phyloP scores from a whole-genome alignment of 2,113 vertebrate genomes.

The Vulpes lagopus region DNA sequence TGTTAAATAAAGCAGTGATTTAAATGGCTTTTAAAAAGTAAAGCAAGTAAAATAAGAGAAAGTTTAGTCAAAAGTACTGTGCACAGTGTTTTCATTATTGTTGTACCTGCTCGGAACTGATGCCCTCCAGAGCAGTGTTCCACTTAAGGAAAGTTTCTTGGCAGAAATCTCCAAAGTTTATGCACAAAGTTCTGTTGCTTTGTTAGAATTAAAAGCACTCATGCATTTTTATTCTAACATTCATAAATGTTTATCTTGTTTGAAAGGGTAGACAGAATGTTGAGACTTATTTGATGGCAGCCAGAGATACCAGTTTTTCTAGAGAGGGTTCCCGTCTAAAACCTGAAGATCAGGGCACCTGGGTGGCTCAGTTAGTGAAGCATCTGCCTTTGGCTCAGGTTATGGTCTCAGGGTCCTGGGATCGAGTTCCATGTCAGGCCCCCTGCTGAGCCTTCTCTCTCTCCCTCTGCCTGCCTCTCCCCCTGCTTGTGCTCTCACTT shows the following conservation, averaged over 20 bases:
- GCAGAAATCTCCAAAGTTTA: not conserved
- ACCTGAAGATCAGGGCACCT: not conserved
- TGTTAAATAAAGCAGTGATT: slow-evolving; percentile 36
- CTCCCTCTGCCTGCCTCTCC: too few species aligned
- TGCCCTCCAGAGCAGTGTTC: not conserved
- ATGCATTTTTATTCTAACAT: not conserved
- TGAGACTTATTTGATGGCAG: slow-evolving; percentile 20
- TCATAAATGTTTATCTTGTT: slow-evolving; percentile 46
- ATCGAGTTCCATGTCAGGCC: too few species aligned
- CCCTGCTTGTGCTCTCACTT: too few species aligned
- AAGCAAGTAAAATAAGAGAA: not conserved
- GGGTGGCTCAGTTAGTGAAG: too few species aligned
- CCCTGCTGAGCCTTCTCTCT: too few species aligned
- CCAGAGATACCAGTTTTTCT: slow-evolving; percentile 32
- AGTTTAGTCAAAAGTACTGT: not conserved
- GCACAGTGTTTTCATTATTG: not conserved
- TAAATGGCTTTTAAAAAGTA: slow-evolving; percentile 17
- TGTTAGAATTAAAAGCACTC: slow-evolving; percentile 46
- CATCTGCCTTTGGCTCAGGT: too few species aligned
- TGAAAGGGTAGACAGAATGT: not conserved
- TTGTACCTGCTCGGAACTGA: slow-evolving; percentile 4
- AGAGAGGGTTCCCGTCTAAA: not conserved
- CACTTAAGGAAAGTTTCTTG: not conserved
- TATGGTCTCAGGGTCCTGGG: too few species aligned
- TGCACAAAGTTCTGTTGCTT: not conserved